These are phyloP conservation scores for Gambusia holbrooki DNA, from an alignment of 2,113 vertebrate genomes.

Conservation along the genomic window DNA sequence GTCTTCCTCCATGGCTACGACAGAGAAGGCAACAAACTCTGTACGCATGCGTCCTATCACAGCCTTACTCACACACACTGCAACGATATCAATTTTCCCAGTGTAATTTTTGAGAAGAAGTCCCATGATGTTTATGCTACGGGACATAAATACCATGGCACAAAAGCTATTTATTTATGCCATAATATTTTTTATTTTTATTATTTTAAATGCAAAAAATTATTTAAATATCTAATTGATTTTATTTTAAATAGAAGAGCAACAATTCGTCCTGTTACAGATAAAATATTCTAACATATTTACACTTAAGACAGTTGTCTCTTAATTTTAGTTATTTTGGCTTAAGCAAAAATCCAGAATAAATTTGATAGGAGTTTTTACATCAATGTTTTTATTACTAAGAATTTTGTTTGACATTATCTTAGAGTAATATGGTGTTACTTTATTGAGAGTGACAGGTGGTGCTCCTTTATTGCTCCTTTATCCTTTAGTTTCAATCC, in stretches of 20 bases:
- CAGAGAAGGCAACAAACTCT: slow-evolving; percentile 96
- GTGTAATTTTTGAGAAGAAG: not conserved
- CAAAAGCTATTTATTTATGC: no score
- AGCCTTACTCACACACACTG: not conserved
- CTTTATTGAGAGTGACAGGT: not conserved
- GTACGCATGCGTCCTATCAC: slow-evolving; percentile 78
- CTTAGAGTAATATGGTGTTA: no score
- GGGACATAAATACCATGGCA: no score
- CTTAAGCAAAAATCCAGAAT: not conserved
- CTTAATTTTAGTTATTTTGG: not conserved
- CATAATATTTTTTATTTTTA: no score
- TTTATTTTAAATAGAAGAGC: no score
- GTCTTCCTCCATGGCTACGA: slow-evolving; percentile 96
- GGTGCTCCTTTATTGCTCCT: not conserved
- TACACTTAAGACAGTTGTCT: no score
- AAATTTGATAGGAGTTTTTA: not conserved
- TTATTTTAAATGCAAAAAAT: no score
- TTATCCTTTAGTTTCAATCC: not conserved
- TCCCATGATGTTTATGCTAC: not conserved
- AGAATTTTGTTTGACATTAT: not conserved
- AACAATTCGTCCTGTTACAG: no score
- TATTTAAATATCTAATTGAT: no score
- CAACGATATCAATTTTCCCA: not conserved
- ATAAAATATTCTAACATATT: no score
- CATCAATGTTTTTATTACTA: not conserved